Evolutionary conservation across 1,140 invertebrate genomes (phyloP), one percentile per base, ranked within the genome.

Genomic region (Augochlora pura): DNA sequence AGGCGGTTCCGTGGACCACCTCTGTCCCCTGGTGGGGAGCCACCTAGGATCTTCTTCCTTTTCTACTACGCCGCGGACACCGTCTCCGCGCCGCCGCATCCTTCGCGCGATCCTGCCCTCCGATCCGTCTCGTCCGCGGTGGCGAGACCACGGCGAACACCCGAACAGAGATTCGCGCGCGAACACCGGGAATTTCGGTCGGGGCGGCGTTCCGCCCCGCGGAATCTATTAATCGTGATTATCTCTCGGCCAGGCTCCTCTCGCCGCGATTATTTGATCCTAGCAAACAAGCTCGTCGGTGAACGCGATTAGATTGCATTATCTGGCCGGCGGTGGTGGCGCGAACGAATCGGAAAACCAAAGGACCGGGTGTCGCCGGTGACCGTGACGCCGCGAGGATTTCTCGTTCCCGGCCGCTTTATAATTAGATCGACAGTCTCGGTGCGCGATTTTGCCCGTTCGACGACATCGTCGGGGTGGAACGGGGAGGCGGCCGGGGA

Each of bases 1-100:
- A 89, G 89, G 90, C 89, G 89, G 89, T 91, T 90, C 90, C 88
- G 89, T 90, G 90, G 89, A 91, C 91, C 89, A 91, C 91, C 91
- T 78, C 76, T 91, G 88, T 88, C 75, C 32, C 77, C 76, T 86
- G 88, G 88, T 89, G 88, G 87, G 88, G 88, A 64, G 39, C 42
- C 86, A 90, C 90, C 90, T 90, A 80, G 79, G 81, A 89, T 89
- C 86, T 84, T 85, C 77, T 83, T 86, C 81, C 81, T 86, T 86
- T 84, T 87, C 80, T 85, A 46, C 62, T 76, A 38, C 9, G 42
- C 69, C 52, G 25, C 69, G 39, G 46, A 38, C 59, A 23, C 42
- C 64, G 21, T 14, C 49, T n/a, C 46, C 23, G 14, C 54, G n/a
- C n/a, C n/a, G n/a, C 39, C 42, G 14, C 71, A 38, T 49, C 59